Evolutionary conservation across 2,797 vertebrate species (phyloP), one percentile per base, ranked within the genome.

Genomic region (Sebastes iracundus): DNA sequence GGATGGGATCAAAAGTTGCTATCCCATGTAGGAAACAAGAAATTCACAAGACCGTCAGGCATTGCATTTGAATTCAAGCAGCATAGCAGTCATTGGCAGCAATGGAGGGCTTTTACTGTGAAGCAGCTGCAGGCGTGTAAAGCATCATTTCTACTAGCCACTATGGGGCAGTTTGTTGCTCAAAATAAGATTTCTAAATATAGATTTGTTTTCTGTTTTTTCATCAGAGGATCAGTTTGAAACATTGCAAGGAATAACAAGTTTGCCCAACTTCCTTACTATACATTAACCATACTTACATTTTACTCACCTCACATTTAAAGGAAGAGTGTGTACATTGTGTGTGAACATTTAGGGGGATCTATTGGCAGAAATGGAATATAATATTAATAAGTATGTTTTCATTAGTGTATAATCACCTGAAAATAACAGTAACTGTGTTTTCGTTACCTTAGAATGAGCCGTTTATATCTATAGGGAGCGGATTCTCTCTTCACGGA

Each of bases 71-170:
- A 69, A 65, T 69, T 69, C 52, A 55, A 32, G 64, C 20, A n/a
- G 32, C 46, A 30, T 1, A 33, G 49, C 35, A 28, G n/a, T 59
- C 52, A 59, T 4, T 78, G 58, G 49, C 53, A 46, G 52, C 28
- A 72, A 30, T 0, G 1, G 23, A 49, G 33, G 59, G 32, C n/a
- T 55, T 67, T 83, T 46, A 60, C 16, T 61, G 22, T 55, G 55
- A 82, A 77, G 60, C 22, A 69, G 73, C 67, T 66, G 56, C 28
- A 76, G 65, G 35, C 5, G 1, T 69, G 12, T 42, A 42, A 78
- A 69, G 32, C 63, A 68, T 82, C 1, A 28, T 59, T 74, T 63
- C 23, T 59, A 75, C 22, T 11, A 25, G 65, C 32, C 63, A 46
- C 62, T 58, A 46, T 28, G 61, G 38, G 16, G 27, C 53, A 18